Evolutionary conservation across 2,888 invertebrate species (phyloP).

Genomic region (Ectobius pallidus): DNA sequence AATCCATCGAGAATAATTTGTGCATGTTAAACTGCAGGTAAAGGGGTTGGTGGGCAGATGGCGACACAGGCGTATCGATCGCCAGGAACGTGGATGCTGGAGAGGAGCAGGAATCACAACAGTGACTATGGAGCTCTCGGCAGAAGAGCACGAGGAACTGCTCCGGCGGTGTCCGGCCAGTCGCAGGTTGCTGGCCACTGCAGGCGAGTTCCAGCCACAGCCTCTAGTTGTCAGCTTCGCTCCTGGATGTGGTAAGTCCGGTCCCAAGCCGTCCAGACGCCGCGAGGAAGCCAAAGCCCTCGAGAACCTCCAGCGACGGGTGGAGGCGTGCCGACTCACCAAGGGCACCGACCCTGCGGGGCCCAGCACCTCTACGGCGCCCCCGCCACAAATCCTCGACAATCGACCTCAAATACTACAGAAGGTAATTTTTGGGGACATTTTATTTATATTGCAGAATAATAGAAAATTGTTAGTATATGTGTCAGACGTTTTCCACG

Average conservation of each 20-base stretch:
- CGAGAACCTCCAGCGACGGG: slow-evolving; percentile 72
- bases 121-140: slow-evolving; percentile 13
- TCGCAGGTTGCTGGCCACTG: slow-evolving; percentile 48
- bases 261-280: slow-evolving; percentile 65
- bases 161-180: slow-evolving; percentile 49
- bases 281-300: slow-evolving; percentile 73
- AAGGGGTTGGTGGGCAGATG: too few relatives aligned
- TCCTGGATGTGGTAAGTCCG: slow-evolving; percentile 53
- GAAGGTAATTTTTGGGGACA: too few relatives aligned
- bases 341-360: slow-evolving; percentile 57
- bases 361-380: slow-evolving; percentile 46
- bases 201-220: neutral
- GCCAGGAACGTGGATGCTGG: slow-evolving; percentile 19
- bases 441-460: too few relatives aligned
- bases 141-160: slow-evolving; percentile 8
- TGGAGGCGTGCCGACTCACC: slow-evolving; percentile 62
- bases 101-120: neutral
- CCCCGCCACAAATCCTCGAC: slow-evolving; percentile 62
- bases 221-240: slow-evolving; percentile 41
- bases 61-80: neutral
- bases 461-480: too few relatives aligned
- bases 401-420: slow-evolving; percentile 63
- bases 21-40: too few relatives aligned
- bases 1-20: too few relatives aligned
- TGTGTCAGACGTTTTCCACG: too few relatives aligned